Conservation (phyloP, 2,113 vertebrate species). For the Dipodomys stephensi region DNA sequence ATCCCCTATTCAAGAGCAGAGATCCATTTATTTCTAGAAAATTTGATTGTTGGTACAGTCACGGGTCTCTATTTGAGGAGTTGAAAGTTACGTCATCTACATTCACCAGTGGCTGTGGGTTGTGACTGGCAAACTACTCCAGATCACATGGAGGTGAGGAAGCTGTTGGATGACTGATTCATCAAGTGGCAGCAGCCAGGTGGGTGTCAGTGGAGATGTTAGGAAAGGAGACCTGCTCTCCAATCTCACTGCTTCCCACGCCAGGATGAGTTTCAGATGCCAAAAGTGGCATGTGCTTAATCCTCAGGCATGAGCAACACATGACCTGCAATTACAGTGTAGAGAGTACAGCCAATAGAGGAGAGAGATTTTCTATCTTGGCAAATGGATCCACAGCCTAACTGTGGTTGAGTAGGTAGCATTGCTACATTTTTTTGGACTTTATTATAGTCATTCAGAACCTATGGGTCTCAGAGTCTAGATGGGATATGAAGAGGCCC, state of each 20-base stretch:
- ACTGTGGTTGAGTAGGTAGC: not conserved
- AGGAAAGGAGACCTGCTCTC: not conserved
- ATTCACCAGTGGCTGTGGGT: not conserved
- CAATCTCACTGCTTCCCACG: not conserved
- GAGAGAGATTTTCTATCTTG: not conserved
- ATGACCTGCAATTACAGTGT: not conserved
- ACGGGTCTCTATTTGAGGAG: not conserved
- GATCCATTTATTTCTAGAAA: not conserved
- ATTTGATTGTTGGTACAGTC: not conserved
- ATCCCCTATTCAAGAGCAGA: not conserved
- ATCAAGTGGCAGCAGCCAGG: not conserved
- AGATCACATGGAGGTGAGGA: not conserved
- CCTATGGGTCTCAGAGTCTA: not conserved
- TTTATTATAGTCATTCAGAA: not conserved
- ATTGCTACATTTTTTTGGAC: not conserved
- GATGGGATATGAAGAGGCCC: not conserved
- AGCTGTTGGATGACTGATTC: not conserved
- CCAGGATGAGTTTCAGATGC: not conserved
- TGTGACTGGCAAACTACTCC: not conserved
- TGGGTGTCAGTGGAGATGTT: not conserved
- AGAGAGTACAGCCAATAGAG: not conserved
- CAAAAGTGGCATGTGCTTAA: not conserved
- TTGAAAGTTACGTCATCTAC: not conserved
- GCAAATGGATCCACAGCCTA: not conserved
- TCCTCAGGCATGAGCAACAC: not conserved